Evolutionary conservation across 2,797 vertebrate genomes (phyloP).

Genomic region (Sciurus carolinensis): DNA sequence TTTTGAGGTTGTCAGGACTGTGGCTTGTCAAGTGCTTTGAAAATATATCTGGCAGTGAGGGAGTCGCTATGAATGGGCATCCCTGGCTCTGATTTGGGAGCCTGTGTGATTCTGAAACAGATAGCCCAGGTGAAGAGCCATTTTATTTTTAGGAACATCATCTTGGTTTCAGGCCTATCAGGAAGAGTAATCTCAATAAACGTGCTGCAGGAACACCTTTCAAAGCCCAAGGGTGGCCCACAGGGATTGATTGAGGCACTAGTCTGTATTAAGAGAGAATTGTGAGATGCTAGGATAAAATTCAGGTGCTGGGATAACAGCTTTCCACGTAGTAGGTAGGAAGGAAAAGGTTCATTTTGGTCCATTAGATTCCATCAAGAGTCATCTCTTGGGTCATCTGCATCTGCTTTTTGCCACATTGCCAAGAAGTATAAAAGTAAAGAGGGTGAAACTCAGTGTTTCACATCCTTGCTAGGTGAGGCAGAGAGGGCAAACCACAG

Average conservation of each 20-base stretch:
- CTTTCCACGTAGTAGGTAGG: background rate
- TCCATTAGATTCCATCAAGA: background rate
- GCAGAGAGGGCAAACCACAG: background rate
- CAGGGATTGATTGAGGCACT: background rate
- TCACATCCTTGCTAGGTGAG: background rate
- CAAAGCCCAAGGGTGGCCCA: background rate
- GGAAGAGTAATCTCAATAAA: background rate
- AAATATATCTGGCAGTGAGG: background rate
- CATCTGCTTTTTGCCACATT: background rate
- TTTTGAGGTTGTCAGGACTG: background rate
- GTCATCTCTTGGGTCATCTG: background rate
- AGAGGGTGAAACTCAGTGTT: background rate
- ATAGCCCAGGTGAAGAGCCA: background rate
- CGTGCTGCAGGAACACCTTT: background rate
- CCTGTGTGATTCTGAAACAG: background rate
- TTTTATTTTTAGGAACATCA: constrained; percentile 33
- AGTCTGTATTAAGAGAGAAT: background rate
- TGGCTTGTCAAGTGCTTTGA: constrained; percentile 14
- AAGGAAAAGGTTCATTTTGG: background rate
- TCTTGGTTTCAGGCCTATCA: background rate
- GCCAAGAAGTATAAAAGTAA: background rate
- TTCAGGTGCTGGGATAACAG: background rate
- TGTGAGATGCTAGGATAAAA: background rate
- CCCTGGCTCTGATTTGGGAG: background rate
- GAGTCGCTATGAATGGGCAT: background rate